Evolutionary conservation across 1,140 invertebrate species (phyloP), one percentile per base, ranked within the genome.

Genomic region (Orius insidiosus): DNA sequence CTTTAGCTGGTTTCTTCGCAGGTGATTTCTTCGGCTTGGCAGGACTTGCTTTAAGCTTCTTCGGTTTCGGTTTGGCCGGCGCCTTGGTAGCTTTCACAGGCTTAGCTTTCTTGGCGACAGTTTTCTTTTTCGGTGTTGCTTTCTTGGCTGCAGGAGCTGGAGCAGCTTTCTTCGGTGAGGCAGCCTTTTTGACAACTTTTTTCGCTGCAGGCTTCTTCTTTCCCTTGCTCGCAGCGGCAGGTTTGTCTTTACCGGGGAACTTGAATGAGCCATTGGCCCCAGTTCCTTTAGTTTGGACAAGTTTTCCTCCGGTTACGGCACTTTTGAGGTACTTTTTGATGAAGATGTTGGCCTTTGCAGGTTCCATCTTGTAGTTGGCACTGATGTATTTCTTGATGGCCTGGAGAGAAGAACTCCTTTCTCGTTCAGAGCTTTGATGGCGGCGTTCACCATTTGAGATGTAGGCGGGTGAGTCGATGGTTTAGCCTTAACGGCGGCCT

Each of bases 371-470:
- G 57, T 67, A 68, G 5, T 56, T 63, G 1, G 59, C 50, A 0
- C 56, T 51, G 34, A 71, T 67, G 57, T 70, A 71, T 52, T 72
- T 73, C 49, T 70, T 69, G 54, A 72, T 71, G n/a, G 68, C 68
- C 41, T 66, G 63, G 1, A 70, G 52, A 0, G 69, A 71, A 0
- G 68, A 70, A 5, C 70, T 10, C 58, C 59, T 6, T 63, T 58
- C 48, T 71, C 71, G 18, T 69, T 70, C 38, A 74, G 49, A 1
- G 52, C 49, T 11, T 58, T 60, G 48, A 75, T 72, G 5, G 71
- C 70, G 7, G 59, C 60, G 7, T 57, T 60, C 7, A 74, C 61
- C 63, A 65, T 63, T 5, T 58, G 52, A 3, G 60, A 54, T 0
- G 58, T 56, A 5, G 54, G 56, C 5, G 61, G 61, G 51, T 63